Percentiles rank a stretch among this genome's conserved stretches.
These are phyloP conservation scores for Cygnus olor DNA, from an alignment of 2,797 vertebrate species.

Conservation along the genomic window DNA sequence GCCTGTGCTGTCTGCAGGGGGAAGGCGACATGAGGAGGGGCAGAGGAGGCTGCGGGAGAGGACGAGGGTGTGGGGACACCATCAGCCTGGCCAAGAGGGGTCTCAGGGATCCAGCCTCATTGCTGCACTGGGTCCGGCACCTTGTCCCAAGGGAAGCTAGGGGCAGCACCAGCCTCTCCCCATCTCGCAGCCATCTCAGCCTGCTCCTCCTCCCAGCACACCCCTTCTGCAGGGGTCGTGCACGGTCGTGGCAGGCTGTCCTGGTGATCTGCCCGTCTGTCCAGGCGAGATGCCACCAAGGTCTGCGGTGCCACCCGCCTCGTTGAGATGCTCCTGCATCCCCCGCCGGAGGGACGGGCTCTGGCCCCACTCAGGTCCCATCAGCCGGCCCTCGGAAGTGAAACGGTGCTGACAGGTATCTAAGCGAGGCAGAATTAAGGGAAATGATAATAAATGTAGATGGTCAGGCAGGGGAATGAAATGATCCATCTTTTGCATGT, in stretches of 20 bases:
- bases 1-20: background rate
- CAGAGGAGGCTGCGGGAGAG: background rate
- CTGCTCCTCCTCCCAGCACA: background rate
- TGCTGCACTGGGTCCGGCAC: background rate
- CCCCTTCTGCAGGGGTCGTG: background rate
- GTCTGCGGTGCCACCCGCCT: background rate
- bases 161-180: background rate
- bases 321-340: background rate
- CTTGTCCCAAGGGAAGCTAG: background rate
- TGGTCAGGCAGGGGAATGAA: conserved; percentile 82
- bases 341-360: accelerated
- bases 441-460: conserved; percentile 81
- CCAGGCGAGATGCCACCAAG: background rate
- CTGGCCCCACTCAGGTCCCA: conserved; percentile 36
- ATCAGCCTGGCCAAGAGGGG: background rate
- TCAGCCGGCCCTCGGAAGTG: conserved; percentile 58
- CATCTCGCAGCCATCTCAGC: background rate
- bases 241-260: background rate
- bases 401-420: conserved; percentile 74
- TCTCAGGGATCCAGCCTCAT: background rate
- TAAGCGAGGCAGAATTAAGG: conserved; percentile 74
- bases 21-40: background rate
- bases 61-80: background rate
- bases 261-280: accelerated
- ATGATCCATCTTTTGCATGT: conserved; percentile 91